These are phyloP conservation scores for Dendropsophus ebraccatus DNA, from an alignment of 2,113 vertebrate genomes.

Conservation along the genomic window DNA sequence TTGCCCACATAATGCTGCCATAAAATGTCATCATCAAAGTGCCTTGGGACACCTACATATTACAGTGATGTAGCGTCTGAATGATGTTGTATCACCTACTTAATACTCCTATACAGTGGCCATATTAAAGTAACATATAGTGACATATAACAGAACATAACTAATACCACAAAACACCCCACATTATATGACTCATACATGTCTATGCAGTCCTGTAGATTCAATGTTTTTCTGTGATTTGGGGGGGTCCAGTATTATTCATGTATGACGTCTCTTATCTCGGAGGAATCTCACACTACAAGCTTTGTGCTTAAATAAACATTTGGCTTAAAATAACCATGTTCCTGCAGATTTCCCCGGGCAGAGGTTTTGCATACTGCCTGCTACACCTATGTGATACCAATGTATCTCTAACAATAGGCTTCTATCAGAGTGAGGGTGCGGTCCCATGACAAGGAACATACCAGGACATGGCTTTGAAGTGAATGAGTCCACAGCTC, in stretches of 20 bases:
- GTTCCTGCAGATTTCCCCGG: conserved; percentile 10
- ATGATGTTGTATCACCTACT: no score
- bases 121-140: no score
- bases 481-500: neutral
- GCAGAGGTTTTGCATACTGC: conserved; percentile 11
- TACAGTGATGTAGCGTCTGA: no score
- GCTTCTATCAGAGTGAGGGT: conserved; percentile 19
- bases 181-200: no score
- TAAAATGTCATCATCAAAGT: no score
- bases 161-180: no score
- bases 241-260: neutral
- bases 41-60: no score
- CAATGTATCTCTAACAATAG: conserved; percentile 36
- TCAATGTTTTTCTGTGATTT: neutral
- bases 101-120: no score
- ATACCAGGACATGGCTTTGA: neutral
- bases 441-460: conserved; percentile 21
- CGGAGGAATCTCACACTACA: neutral
- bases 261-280: neutral
- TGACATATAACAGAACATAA: no score
- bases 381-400: conserved; percentile 30
- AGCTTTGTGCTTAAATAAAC: conserved; percentile 8
- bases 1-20: no score
- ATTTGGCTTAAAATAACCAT: neutral
- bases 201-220: neutral